These are phyloP conservation scores for Leptopilina syphax DNA, from an alignment of 2,888 invertebrate genomes.

Conservation along the genomic window DNA sequence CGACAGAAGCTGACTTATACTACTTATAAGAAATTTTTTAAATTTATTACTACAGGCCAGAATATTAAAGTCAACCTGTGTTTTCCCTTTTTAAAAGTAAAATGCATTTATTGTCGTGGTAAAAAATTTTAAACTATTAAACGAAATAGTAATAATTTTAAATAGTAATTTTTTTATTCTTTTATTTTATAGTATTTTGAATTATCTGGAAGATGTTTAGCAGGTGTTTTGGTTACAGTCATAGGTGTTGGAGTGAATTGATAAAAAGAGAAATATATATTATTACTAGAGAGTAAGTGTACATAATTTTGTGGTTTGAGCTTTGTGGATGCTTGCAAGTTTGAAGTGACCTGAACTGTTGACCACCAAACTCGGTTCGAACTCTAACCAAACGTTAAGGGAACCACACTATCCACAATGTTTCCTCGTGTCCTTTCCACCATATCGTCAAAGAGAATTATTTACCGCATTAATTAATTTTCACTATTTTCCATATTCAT, in stretches of 20 bases:
- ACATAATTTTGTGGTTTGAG: conserved; percentile 35
- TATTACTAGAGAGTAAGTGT: conserved; percentile 29
- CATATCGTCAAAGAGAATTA: conserved; percentile 29
- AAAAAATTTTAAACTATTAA: no score
- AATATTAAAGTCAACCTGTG: no score
- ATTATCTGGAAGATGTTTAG: no score
- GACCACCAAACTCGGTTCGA: conserved; percentile 36
- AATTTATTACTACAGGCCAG: no score
- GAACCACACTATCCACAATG: conserved; percentile 23
- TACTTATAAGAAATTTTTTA: no score
- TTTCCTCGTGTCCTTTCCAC: conserved; percentile 14
- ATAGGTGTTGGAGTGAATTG: not conserved
- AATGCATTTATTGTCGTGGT: no score
- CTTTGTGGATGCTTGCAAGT: conserved; percentile 29
- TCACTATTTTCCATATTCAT: not conserved
- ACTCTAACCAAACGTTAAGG: conserved; percentile 27
- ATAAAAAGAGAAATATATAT: conserved; percentile 16
- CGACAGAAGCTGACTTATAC: no score
- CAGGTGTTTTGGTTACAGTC: no score
- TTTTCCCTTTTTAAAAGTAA: no score
- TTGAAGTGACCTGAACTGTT: conserved; percentile 29
- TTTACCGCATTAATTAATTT: not conserved
- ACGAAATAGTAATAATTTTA: no score
- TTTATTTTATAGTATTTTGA: no score
- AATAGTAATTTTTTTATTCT: no score